Evolutionary conservation across 53 echinoderm and acorn worm species (phyloP).

Genomic region (Apostichopus leukothele): DNA sequence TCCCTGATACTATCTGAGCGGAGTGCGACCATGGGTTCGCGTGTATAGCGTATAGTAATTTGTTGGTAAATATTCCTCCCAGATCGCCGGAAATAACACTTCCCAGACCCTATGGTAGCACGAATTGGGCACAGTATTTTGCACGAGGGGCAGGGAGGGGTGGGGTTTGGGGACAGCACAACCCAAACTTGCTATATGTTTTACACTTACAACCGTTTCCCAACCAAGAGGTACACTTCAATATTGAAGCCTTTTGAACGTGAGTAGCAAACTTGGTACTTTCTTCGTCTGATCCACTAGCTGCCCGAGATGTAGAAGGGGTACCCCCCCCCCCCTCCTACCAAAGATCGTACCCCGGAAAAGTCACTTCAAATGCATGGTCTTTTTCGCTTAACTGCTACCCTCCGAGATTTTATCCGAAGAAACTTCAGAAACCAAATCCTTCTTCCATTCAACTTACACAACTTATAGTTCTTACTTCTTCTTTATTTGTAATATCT

Average conservation of each 20-base stretch:
- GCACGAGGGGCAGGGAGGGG: too few species aligned
- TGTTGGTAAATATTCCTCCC: too few species aligned
- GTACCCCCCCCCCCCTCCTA: slow-evolving; percentile 37
- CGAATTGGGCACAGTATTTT: too few species aligned
- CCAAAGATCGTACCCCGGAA: slow-evolving; percentile 58
- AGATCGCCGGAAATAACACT: too few species aligned
- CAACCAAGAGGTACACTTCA: slow-evolving; percentile 60
- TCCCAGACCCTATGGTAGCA: too few species aligned
- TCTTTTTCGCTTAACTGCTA: not conserved
- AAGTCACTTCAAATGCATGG: slow-evolving; percentile 57
- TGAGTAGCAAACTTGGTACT: slow-evolving; percentile 11
- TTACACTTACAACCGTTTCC: slow-evolving; percentile 50
- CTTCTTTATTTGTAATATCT: not conserved
- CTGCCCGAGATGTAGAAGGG: not conserved
- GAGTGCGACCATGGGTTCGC: too few species aligned
- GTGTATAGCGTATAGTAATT: too few species aligned
- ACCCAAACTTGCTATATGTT: too few species aligned
- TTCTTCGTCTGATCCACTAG: not conserved
- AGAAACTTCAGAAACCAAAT: slow-evolving; percentile 11
- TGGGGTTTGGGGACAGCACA: too few species aligned
- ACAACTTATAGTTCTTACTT: not conserved
- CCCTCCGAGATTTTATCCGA: not conserved
- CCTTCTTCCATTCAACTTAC: not conserved
- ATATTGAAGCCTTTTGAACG: slow-evolving; percentile 48
- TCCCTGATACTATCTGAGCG: too few species aligned